Base-by-base conservation (phyloP, 1,140 invertebrate genomes). In the Drosophila nikananu region DNA sequence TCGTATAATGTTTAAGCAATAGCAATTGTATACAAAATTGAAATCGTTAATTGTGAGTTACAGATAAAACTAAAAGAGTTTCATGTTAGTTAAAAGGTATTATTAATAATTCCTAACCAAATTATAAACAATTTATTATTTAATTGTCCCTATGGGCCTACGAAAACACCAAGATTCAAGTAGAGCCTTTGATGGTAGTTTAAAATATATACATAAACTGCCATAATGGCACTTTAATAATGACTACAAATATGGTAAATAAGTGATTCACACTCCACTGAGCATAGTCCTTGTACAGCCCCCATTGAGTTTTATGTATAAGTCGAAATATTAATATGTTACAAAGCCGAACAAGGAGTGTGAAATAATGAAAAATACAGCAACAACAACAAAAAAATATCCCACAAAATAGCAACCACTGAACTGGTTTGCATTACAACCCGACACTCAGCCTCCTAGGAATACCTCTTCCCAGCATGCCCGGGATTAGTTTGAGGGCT, bases 331-430 rank as follows among this genome's bases (percentile, higher is more conserved):
- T 65, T 42, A 37, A 62, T 61, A 19, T 62, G 19, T 62, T 62
- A 39, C 32, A 63, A 60, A 27, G n/a, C 13, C 8, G 15, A 23
- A 37, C 23, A 12, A 41, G 15, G 19, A 65, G 27, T 23, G 44
- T 61, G 21, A 30, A 59, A 59, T 23, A 65, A 25, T 60, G 25
- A 25, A n/a, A 21, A 30, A 39, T 23, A 48, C 21, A 46, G 21
- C 41, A 23, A 30, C 17, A 42, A 42, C 7, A 30, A 32, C 2
- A 32, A 32, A 10, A 32, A 32, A 19, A 25, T 19, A 61, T 39
- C 8, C 63, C 63, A 44, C 57, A 65, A 44, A 65, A 44, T 32
- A 58, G 51, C 61, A 63, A 63, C 61, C 49, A 63, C 61, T 63
- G 51, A 63, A 63, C 61, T 37, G 61, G 61, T 39, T 63, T 63